phyloP scores from a whole-genome alignment of 2,797 vertebrate genomes.

The Eulemur albifrons region DNA sequence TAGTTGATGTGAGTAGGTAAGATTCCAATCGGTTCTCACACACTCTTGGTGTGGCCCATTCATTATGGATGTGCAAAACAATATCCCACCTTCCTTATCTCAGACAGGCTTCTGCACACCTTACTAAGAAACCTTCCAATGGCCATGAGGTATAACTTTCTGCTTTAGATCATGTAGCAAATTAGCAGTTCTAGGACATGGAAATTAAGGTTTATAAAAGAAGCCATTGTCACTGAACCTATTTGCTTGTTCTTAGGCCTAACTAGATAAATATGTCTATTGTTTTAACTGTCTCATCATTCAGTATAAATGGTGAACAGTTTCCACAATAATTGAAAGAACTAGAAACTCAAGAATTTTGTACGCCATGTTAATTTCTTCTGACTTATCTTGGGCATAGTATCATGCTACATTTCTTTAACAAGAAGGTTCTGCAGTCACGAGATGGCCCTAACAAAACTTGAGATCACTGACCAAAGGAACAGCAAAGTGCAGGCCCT shows the following conservation, averaged over 20 bases:
- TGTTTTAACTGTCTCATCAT: constrained; percentile 17
- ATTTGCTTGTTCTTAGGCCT: constrained; percentile 6
- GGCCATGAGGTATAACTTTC: constrained; percentile 59
- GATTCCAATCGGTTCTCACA: constrained; percentile 74
- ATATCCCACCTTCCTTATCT: constrained; percentile 69
- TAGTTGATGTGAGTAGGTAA: constrained; percentile 63
- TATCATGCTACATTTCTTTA: not conserved
- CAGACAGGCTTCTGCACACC: not conserved
- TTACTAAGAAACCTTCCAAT: constrained; percentile 53
- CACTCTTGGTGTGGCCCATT: constrained; percentile 73
- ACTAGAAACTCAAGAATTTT: constrained; percentile 18
- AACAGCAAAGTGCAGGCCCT: not conserved
- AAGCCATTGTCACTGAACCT: not conserved
- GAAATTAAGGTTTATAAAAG: constrained; percentile 56
- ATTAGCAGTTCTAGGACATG: not conserved
- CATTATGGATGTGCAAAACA: constrained; percentile 70
- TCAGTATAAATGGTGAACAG: not conserved
- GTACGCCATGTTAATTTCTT: not conserved
- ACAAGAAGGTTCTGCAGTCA: not conserved
- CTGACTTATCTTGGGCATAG: constrained; percentile 10
- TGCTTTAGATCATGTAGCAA: constrained; percentile 62
- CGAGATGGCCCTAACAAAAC: not conserved
- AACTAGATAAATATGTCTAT: constrained; percentile 19
- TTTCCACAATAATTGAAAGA: constrained; percentile 21
- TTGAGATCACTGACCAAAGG: not conserved